A percentile compares a stretch with the other conserved stretches of the same genome.
Conservation (phyloP, 2,797 vertebrate genomes). For the Xyrichtys novacula region DNA sequence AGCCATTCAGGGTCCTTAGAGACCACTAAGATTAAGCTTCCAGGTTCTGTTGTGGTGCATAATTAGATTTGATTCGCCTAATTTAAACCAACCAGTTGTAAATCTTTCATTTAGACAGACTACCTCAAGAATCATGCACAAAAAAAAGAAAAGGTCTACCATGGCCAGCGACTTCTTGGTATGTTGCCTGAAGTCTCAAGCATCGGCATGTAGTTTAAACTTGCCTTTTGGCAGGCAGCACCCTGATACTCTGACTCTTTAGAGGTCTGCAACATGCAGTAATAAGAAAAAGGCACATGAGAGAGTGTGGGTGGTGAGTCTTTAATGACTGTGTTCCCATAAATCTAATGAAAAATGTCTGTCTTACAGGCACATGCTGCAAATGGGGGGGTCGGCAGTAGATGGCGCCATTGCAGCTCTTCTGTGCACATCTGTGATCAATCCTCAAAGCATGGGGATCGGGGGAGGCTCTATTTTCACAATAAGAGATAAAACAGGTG, state of each 20-base stretch:
- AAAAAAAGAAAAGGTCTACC: background rate
- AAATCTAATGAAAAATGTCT: conserved; percentile 3
- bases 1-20: conserved; percentile 29
- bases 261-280: background rate
- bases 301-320: background rate
- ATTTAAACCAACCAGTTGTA: background rate
- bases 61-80: background rate
- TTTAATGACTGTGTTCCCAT: background rate
- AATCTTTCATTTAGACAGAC: background rate
- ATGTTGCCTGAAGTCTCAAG: conserved; percentile 4
- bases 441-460: conserved; percentile 97
- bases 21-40: background rate
- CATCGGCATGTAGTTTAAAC: conserved; percentile 43
- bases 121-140: background rate
- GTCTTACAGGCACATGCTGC: conserved; percentile 86
- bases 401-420: conserved; percentile 94
- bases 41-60: background rate
- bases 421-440: conserved; percentile 90
- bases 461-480: conserved; percentile 93
- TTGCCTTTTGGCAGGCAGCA: conserved; percentile 34
- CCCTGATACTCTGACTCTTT: rapidly evolving
- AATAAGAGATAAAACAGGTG: conserved; percentile 89
- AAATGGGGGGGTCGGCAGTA: conserved; percentile 88
- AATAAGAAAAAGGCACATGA: no score
- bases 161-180: background rate